These are phyloP conservation scores for Chloebia gouldiae DNA, from an alignment of 2,113 vertebrate genomes.

Conservation along the genomic window DNA sequence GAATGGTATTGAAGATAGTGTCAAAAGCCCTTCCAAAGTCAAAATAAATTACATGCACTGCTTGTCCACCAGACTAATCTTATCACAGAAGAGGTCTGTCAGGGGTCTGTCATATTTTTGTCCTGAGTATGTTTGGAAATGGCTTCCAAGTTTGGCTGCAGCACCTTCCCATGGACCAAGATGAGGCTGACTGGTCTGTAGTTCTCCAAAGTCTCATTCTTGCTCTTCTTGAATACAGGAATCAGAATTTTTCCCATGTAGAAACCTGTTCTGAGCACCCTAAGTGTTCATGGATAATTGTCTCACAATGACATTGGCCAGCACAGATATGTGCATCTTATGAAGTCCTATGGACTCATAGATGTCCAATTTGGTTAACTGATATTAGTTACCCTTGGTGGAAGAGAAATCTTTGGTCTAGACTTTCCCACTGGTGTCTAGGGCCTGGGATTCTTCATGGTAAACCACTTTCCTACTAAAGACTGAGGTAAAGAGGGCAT, in stretches of 20 bases:
- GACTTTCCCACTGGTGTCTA: background rate
- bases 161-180: background rate
- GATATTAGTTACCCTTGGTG: background rate
- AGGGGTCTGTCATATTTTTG: background rate
- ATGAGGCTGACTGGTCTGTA: background rate
- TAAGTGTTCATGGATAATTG: background rate
- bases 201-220: background rate
- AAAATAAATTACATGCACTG: background rate
- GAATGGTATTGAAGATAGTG: rapidly evolving
- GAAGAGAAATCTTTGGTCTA: background rate
- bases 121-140: background rate
- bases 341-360: background rate
- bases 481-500: background rate
- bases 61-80: background rate
- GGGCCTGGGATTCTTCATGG: background rate
- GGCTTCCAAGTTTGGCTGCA: background rate
- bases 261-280: background rate
- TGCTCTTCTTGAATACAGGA: background rate
- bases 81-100: background rate
- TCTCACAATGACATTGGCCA: background rate
- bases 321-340: background rate
- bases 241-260: background rate
- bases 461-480: background rate
- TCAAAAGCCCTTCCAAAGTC: background rate
- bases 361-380: background rate